These are phyloP conservation scores for Leucophenga varia DNA, from an alignment of 1,140 invertebrate genomes.

Conservation along the genomic window DNA sequence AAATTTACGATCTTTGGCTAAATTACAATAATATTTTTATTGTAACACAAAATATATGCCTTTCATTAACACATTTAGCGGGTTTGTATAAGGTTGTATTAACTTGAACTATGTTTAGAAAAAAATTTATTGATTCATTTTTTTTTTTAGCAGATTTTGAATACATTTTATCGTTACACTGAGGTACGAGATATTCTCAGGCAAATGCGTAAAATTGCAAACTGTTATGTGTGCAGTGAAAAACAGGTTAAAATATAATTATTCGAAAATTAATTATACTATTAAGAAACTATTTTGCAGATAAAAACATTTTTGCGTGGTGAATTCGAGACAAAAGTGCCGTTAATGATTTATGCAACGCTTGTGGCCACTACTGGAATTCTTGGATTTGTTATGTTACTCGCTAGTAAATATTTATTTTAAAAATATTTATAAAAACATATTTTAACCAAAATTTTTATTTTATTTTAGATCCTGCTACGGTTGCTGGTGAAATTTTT, in stretches of 20 bases:
- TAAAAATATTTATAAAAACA: no score
- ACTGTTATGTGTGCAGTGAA: conserved; percentile 2
- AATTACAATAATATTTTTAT: conserved; percentile 28
- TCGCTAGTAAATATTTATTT: conserved; percentile 30
- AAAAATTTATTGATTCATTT: neutral
- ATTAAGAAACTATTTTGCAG: conserved; percentile 20
- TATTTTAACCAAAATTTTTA: neutral
- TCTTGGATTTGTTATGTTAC: conserved; percentile 24
- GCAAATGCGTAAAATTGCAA: conserved; percentile 1
- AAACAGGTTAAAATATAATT: conserved; percentile 11
- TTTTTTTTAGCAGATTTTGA: conserved; percentile 18
- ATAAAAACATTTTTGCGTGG: conserved; percentile 18
- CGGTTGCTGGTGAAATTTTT: conserved; percentile 32
- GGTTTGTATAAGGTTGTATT: conserved; percentile 30
- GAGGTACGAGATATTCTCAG: conserved; percentile 1
- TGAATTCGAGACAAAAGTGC: conserved; percentile 30
- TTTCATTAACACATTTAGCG: conserved; percentile 33
- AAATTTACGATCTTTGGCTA: conserved; percentile 32
- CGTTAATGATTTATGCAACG: conserved; percentile 26
- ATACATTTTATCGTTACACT: conserved; percentile 24
- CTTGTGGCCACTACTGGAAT: conserved; percentile 23
- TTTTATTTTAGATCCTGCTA: conserved; percentile 23
- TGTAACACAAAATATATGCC: conserved; percentile 35
- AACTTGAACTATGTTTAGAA: neutral
- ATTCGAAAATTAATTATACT: conserved; percentile 2